phyloP scores from a whole-genome alignment of 2,888 invertebrate species.

The Dimorphilus gyrociliatus region DNA sequence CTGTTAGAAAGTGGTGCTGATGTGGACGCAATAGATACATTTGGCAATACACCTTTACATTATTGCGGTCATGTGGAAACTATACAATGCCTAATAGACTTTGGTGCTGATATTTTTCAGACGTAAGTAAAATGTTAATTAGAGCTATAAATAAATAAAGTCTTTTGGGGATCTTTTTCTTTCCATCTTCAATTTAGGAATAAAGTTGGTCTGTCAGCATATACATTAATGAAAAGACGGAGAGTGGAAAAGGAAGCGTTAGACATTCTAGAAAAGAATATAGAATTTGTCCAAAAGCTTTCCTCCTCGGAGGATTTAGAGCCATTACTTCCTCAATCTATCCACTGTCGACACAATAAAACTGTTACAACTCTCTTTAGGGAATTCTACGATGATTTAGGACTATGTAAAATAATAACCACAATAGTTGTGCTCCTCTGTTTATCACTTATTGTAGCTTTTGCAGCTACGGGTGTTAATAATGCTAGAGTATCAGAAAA shows the following conservation, averaged over 20 bases:
- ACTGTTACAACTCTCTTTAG: slow-evolving; percentile 9
- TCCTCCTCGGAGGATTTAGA: not conserved
- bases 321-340: not conserved
- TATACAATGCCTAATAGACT: slow-evolving; percentile 10
- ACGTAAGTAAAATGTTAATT: slow-evolving; percentile 7
- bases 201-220: not conserved
- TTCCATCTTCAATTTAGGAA: too few species aligned
- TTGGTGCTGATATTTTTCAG: slow-evolving; percentile 12
- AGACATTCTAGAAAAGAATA: slow-evolving; percentile 9
- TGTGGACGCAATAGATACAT: slow-evolving; percentile 10
- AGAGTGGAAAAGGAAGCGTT: slow-evolving; percentile 12
- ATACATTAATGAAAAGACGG: slow-evolving; percentile 12
- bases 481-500: too few species aligned
- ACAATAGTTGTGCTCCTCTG: slow-evolving; percentile 11
- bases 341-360: not conserved
- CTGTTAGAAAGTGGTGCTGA: slow-evolving; percentile 13
- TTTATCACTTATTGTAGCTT: slow-evolving; percentile 14
- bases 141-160: not conserved
- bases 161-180: too few species aligned
- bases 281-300: slow-evolving; percentile 3
- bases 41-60: slow-evolving; percentile 17
- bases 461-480: slow-evolving; percentile 11
- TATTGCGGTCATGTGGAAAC: slow-evolving; percentile 16
- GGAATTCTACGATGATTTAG: slow-evolving; percentile 14
- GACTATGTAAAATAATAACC: slow-evolving; percentile 9